Conservation (phyloP, 2,797 vertebrate species). For the Harpagifer antarcticus region DNA sequence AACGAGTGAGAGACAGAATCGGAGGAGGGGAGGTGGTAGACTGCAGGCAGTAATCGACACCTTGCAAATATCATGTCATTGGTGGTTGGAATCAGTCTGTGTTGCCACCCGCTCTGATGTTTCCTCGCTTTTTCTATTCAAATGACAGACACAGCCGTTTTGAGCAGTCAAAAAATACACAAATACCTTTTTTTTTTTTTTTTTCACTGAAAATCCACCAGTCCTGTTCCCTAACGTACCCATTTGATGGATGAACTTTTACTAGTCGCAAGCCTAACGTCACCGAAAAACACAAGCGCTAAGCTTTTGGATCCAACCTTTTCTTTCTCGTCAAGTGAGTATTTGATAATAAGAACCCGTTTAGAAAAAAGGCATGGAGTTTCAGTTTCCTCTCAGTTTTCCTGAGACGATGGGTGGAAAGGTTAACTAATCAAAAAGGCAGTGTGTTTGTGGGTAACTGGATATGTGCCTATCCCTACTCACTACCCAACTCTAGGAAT, state of each 20-base stretch:
- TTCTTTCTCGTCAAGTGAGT: conserved; percentile 53
- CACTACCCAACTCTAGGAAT: conserved; percentile 82
- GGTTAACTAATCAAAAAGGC: conserved; percentile 80
- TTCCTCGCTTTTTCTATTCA: conserved; percentile 55
- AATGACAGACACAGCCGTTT: conserved; percentile 50
- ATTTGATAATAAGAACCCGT: conserved; percentile 74
- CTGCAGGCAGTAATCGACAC: conserved; percentile 79
- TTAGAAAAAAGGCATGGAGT: conserved; percentile 82
- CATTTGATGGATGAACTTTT: conserved; percentile 50
- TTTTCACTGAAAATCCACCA: conserved; percentile 42
- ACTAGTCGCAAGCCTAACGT: conserved; percentile 47
- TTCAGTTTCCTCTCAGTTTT: conserved; percentile 82
- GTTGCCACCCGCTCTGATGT: conserved; percentile 62
- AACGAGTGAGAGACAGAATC: conserved; percentile 78
- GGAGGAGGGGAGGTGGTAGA: conserved; percentile 76
- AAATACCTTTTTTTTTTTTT: conserved; percentile 27
- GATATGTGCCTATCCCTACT: conserved; percentile 76
- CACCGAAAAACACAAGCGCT: conserved; percentile 37
- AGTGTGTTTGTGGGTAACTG: conserved; percentile 80
- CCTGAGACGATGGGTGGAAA: conserved; percentile 78
- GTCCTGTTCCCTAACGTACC: conserved; percentile 40
- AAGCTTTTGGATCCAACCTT: conserved; percentile 46
- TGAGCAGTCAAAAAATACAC: conserved; percentile 50
- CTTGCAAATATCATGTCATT: conserved; percentile 74
- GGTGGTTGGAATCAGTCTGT: conserved; percentile 72